phyloP scores from a whole-genome alignment of 2,888 invertebrate genomes.

The Dendrolimus pini region DNA sequence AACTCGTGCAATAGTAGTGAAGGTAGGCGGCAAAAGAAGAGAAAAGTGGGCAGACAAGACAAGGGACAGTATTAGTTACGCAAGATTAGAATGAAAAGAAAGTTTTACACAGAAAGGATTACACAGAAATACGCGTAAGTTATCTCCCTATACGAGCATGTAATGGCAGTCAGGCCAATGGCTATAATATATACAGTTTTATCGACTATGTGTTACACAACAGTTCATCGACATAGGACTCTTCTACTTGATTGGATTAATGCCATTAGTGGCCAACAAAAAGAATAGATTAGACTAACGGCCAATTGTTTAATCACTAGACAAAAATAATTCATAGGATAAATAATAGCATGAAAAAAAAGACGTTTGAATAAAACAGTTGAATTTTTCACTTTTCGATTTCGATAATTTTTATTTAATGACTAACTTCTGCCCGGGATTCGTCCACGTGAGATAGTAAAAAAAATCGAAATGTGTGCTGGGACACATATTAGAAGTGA shows the following conservation, averaged over 20 bases:
- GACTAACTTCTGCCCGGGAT: too few species aligned
- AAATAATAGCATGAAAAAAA: too few species aligned
- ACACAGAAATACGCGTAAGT: neutral
- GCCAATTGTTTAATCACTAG: too few species aligned
- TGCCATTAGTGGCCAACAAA: neutral
- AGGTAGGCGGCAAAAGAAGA: constrained; percentile 9
- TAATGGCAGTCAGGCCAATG: neutral
- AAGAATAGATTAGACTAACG: too few species aligned
- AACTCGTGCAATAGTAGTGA: too few species aligned
- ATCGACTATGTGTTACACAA: constrained; percentile 10
- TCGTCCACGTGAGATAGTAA: too few species aligned
- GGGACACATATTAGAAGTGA: too few species aligned
- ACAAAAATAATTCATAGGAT: too few species aligned
- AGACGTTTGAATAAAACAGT: too few species aligned
- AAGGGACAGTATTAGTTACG: neutral
- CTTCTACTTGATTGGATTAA: constrained; percentile 5
- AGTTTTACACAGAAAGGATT: neutral
- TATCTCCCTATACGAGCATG: neutral
- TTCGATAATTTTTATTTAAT: too few species aligned
- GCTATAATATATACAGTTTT: constrained; percentile 1
- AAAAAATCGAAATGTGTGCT: too few species aligned
- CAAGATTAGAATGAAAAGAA: neutral
- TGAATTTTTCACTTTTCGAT: too few species aligned
- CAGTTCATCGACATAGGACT: constrained; percentile 9
- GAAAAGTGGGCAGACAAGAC: neutral